Conservation (phyloP, 2,113 vertebrate genomes). For the Chloebia gouldiae region DNA sequence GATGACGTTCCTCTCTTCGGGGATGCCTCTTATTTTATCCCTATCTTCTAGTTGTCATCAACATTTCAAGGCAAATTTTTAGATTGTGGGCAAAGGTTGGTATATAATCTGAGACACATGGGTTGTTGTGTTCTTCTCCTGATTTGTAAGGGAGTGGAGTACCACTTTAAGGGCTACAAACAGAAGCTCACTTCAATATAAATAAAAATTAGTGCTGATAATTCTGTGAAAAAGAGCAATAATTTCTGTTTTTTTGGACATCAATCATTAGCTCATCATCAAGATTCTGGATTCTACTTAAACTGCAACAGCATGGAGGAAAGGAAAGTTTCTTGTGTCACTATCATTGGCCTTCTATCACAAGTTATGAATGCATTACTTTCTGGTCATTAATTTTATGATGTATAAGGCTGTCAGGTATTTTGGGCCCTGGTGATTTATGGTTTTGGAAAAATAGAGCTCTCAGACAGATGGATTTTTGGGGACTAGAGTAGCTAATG, state of each 20-base stretch:
- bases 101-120: background rate
- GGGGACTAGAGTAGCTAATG: background rate
- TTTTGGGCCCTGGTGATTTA: background rate
- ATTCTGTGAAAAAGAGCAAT: background rate
- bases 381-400: background rate
- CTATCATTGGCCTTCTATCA: background rate
- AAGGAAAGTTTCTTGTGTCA: background rate
- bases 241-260: background rate
- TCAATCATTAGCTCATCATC: background rate
- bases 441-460: background rate
- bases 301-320: background rate
- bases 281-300: background rate
- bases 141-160: background rate
- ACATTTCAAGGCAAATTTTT: background rate
- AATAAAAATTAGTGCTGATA: background rate
- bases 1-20: background rate
- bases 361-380: background rate
- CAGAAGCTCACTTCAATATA: background rate
- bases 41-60: background rate
- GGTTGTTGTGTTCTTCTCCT: background rate
- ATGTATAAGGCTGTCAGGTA: background rate
- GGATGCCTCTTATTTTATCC: background rate
- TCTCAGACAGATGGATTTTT: background rate
- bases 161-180: background rate
- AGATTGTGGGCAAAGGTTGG: background rate